Conservation (phyloP, 30 jellyfish, hydroid and myxozoan genomes). For the Turritopsis rubra region DNA sequence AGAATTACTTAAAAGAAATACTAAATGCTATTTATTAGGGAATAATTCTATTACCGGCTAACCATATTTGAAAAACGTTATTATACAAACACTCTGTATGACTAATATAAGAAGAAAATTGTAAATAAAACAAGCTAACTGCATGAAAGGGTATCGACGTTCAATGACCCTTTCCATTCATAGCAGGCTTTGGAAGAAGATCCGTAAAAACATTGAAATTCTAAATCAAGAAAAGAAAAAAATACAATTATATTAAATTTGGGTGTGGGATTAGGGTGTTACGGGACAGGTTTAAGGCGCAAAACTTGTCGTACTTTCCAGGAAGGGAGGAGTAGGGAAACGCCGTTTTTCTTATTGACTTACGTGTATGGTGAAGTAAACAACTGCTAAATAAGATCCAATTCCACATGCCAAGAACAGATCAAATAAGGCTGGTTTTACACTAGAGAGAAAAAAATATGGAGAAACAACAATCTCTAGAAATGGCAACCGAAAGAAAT, state of each 20-base stretch:
- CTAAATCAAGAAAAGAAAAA: constrained; percentile 19
- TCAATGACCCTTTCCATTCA: constrained; percentile 31
- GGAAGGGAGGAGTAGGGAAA: neutral
- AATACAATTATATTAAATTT: neutral
- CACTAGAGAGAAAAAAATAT: constrained; percentile 37
- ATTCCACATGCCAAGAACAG: constrained; percentile 68
- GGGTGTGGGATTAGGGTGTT: neutral
- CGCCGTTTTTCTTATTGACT: neutral
- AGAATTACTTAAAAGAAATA: too few species aligned
- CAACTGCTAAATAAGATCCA: constrained; percentile 59
- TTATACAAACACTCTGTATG: too few species aligned
- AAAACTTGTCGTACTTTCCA: neutral
- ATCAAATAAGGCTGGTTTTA: constrained; percentile 86
- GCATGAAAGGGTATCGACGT: too few species aligned
- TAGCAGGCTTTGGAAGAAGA: constrained; percentile 39
- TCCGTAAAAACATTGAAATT: constrained; percentile 30
- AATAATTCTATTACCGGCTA: too few species aligned
- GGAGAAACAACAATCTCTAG: neutral
- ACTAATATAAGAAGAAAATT: too few species aligned
- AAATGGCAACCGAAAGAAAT: neutral
- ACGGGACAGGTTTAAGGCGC: neutral
- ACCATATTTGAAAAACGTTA: too few species aligned
- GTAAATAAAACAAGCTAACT: too few species aligned
- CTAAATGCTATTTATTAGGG: too few species aligned
- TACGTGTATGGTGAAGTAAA: constrained; percentile 64